These are phyloP conservation scores for Oplegnathus fasciatus DNA, from an alignment of 2,113 vertebrate genomes.

Conservation along the genomic window DNA sequence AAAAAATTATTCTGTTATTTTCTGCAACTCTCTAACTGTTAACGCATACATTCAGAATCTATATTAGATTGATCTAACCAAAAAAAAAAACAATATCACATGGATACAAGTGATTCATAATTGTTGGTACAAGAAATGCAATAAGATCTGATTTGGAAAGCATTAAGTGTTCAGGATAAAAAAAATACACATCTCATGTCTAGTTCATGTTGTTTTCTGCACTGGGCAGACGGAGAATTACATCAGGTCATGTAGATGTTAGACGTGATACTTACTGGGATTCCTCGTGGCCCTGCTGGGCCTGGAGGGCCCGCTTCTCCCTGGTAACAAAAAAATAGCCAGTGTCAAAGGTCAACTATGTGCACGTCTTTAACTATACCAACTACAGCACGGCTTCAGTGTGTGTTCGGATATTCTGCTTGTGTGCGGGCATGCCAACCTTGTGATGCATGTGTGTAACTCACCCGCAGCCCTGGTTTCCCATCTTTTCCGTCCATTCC, in stretches of 20 bases:
- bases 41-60: background rate
- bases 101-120: background rate
- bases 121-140: background rate
- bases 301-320: constrained; percentile 90
- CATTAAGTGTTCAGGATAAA: background rate
- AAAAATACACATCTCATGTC: background rate
- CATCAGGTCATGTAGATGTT: constrained; percentile 10
- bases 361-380: background rate
- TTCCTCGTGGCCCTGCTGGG: constrained; percentile 89
- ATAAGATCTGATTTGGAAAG: background rate
- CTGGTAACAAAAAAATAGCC: constrained; percentile 76
- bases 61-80: background rate
- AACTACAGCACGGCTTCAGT: background rate
- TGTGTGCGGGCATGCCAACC: background rate
- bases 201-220: constrained; percentile 2
- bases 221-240: background rate
- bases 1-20: background rate
- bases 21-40: background rate
- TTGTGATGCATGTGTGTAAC: background rate
- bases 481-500: constrained; percentile 95
- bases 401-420: background rate
- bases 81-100: background rate
- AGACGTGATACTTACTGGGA: constrained; percentile 85
- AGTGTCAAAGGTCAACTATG: constrained; percentile 34
- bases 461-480: constrained; percentile 91